Base-by-base conservation (phyloP, 2,888 invertebrate genomes). In the Orchesellides sinensis region DNA sequence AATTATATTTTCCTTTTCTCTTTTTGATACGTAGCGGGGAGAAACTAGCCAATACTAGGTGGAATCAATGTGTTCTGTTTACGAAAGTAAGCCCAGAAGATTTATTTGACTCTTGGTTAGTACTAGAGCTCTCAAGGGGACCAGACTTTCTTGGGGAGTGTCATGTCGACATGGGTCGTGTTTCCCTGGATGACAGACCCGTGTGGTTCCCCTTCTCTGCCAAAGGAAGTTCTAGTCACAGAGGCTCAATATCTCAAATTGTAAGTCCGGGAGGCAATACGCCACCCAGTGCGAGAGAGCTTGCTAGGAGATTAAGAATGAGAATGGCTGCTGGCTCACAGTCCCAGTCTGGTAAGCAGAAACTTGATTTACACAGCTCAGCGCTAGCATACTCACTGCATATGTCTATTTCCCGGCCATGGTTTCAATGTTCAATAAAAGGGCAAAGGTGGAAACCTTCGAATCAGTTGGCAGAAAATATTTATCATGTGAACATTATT, bases 151-250 rank as follows among this genome's bases (percentile, higher is more conserved):
- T 88, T 21, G 85, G 85, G 45, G 85, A 84, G 89, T 54, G 91
- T 23, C 89, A 93, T 89, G 92, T 96, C 89, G 95, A 96, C 88
- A 91, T 96, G 81, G 93, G 94, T 89, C 95, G 95, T 90, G 96
- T 96, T 2, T 95, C 96, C 89, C 92, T 96, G 29, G 95, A 96
- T 89, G 96, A 96, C 90, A 93, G 96, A 78, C 95, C 96, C 0
- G 94, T 96, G 61, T 97, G 97, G 96, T 97, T 96, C 91, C 94
- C 88, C 21, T 88, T 88, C 85, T 87, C 87, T 3, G 75, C 87
- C 68, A 88, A 87, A 52, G 88, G 88, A 45, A 87, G 86, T 70
- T 87, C 87, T 56, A 87, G 84, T 83, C 88, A 88, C 79, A 84
- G 88, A 54, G 88, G 88, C 69, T 88, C 88, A 65, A 88, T 88